These are phyloP conservation scores for Oryzias woworae DNA, from an alignment of 2,113 vertebrate species.

Conservation along the genomic window DNA sequence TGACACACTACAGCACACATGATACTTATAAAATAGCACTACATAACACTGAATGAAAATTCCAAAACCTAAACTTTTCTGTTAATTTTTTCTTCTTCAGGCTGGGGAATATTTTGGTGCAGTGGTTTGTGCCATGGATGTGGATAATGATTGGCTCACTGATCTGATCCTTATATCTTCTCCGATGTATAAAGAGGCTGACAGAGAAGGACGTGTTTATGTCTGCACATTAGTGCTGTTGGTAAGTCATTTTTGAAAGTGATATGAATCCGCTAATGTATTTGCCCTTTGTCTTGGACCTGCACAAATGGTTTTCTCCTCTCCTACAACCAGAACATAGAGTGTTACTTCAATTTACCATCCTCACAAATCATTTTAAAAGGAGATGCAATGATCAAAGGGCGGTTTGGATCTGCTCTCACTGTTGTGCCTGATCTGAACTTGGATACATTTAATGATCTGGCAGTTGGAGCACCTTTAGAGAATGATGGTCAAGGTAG, in stretches of 20 bases:
- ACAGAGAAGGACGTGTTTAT: slow-evolving; percentile 80
- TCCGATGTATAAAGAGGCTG: slow-evolving; percentile 69
- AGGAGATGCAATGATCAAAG: slow-evolving; percentile 48
- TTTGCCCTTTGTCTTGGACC: background rate
- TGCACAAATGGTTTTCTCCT: background rate
- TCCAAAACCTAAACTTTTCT: too few species aligned
- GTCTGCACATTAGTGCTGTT: slow-evolving; percentile 56
- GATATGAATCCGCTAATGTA: accelerated
- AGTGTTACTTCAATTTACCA: slow-evolving; percentile 28
- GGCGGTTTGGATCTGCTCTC: slow-evolving; percentile 73
- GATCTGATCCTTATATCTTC: slow-evolving; percentile 83
- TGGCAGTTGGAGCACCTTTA: slow-evolving; percentile 78
- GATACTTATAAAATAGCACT: too few species aligned
- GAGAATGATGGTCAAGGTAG: slow-evolving; percentile 72
- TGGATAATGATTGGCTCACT: slow-evolving; percentile 55
- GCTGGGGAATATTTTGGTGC: slow-evolving; percentile 86
- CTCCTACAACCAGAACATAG: slow-evolving; percentile 20
- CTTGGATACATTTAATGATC: slow-evolving; percentile 58
- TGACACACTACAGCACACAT: too few species aligned
- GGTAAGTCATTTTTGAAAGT: slow-evolving; percentile 38
- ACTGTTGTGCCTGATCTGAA: slow-evolving; percentile 73
- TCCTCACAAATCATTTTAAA: slow-evolving; percentile 26
- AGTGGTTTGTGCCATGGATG: slow-evolving; percentile 78
- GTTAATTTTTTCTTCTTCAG: slow-evolving; percentile 44
- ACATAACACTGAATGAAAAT: too few species aligned